Base-by-base conservation (phyloP, 1,140 invertebrate genomes). In the Leptoteleia sp. region DNA sequence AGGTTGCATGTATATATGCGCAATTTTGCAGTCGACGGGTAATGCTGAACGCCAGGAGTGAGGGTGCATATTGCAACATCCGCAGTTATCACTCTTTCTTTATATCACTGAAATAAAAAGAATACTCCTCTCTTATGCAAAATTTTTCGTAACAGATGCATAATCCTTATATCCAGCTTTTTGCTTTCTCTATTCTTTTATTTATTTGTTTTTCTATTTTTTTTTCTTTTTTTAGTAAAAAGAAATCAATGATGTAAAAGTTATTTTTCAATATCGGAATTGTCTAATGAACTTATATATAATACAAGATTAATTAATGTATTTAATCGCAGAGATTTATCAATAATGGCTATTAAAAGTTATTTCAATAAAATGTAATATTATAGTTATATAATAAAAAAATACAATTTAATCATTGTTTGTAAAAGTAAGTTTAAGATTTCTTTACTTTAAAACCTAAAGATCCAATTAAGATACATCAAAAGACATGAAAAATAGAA, bases 21-120 rank as follows among this genome's bases (percentile, higher is more conserved):
- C 55, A 37, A 54, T 54, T 68, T 76, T 67, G 54, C 7, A 62
- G 54, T 76, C 43, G 61, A 11, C 45, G 45, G 4, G 27, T 43
- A 37, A 38, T 5, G 37, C 47, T 37, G 27, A 61, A 48, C 35
- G 16, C 35, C 17, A 38, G 13, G 3, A 33, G 25, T 42, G 47
- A 67, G 38, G 62, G 47, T 75, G 62, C 43, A 75, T 75, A 75
- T 75, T 75, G 45, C 45, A 75, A 37, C 71, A 67, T 75, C 45
- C 62, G 35, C 45, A 67, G 52, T 61, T 61, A 75, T 54, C 61
- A 61, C 31, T 52, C 45, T 67, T 75, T 65, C 71, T 42, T 42
- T 61, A 67, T 45, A 27, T 61, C 37, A 22, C 19, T 48, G 16
- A 48, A 64, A 64, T 55, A 57, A 48, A 73, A 40, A 43, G 33